Conservation (phyloP, 2,888 invertebrate species). For the Callinectes sapidus region DNA sequence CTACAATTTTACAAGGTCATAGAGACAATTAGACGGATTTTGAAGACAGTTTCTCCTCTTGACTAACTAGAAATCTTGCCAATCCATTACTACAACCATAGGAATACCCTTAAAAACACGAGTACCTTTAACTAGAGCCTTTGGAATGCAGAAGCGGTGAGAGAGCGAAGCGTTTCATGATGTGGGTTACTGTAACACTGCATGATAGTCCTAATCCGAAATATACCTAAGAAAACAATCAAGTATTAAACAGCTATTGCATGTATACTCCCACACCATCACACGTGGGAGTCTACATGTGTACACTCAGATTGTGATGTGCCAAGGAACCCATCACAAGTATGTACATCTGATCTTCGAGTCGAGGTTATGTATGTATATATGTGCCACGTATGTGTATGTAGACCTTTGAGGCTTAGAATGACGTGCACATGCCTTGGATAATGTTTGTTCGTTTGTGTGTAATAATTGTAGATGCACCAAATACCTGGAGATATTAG, state of each 20-base stretch:
- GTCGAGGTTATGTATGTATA: background rate
- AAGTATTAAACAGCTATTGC: background rate
- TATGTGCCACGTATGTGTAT: background rate
- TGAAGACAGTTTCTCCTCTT: too few species aligned
- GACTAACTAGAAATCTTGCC: too few species aligned
- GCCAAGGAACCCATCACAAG: background rate
- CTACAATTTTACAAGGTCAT: too few species aligned
- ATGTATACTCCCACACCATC: background rate
- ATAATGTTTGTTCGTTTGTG: background rate
- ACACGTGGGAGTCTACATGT: background rate
- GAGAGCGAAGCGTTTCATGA: too few species aligned
- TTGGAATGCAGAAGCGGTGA: too few species aligned
- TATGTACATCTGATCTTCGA: background rate
- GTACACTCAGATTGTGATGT: background rate
- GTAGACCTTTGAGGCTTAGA: background rate
- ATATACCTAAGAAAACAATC: background rate
- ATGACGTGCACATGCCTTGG: background rate
- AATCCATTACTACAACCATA: too few species aligned
- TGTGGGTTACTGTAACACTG: background rate
- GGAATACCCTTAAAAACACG: too few species aligned
- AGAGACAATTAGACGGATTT: too few species aligned
- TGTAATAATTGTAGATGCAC: constrained; percentile 2
- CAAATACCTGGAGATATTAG: constrained; percentile 16
- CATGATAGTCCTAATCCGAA: background rate
- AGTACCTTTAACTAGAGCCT: too few species aligned